These are phyloP conservation scores for Anguilla anguilla DNA, from an alignment of 2,797 vertebrate species.

Conservation along the genomic window DNA sequence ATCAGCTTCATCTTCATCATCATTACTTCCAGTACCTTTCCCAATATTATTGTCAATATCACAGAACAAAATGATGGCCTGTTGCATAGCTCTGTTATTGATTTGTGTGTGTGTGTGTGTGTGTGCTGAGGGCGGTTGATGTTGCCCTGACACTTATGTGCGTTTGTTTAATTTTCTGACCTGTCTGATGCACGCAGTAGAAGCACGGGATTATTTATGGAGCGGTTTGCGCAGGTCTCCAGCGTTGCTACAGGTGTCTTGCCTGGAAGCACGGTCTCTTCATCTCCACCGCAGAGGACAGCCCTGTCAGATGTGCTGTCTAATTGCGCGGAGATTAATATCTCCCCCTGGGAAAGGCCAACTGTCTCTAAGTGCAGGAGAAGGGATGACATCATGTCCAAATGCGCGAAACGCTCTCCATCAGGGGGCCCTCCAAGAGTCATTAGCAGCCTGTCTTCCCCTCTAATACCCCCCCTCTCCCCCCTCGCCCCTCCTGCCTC, in stretches of 20 bases:
- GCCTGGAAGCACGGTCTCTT: background rate
- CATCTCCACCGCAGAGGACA: background rate
- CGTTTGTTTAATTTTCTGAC: background rate
- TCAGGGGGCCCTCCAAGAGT: background rate
- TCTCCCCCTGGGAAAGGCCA: background rate
- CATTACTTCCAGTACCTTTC: background rate
- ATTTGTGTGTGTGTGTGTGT: background rate
- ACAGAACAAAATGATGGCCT: background rate
- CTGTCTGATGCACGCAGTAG: background rate
- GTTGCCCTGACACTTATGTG: background rate
- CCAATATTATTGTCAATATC: background rate
- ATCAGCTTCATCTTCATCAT: background rate
- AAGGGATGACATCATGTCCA: background rate
- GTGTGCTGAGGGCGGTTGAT: conserved; percentile 22
- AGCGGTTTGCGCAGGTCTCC: background rate
- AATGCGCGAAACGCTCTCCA: conserved; percentile 5
- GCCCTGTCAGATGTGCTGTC: background rate
- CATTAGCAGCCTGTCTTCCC: background rate
- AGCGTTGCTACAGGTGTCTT: background rate
- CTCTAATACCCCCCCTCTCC: background rate
- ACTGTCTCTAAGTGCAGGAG: background rate
- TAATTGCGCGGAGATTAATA: conserved; percentile 2
- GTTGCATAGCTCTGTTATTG: background rate
- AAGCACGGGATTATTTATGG: background rate
- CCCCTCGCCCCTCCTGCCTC: background rate